A percentile compares a stretch with the other conserved stretches of the same genome.
These are phyloP conservation scores for Leptinotarsa texana DNA, from an alignment of 1,140 invertebrate genomes.

Conservation along the genomic window DNA sequence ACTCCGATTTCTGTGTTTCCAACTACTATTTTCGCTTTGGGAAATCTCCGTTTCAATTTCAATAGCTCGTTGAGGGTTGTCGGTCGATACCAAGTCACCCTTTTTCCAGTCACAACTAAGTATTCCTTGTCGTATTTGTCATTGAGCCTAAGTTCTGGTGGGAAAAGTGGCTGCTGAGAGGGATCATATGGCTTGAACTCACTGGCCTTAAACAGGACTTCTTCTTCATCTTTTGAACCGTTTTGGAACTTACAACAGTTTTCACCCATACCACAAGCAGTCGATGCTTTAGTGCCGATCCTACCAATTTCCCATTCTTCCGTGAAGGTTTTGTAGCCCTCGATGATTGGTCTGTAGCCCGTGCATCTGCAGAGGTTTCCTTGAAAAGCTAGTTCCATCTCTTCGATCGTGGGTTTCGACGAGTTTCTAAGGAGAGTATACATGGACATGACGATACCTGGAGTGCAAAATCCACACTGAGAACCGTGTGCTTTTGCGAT, in stretches of 20 bases:
- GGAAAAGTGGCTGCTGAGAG: conserved; percentile 92
- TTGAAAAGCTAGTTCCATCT: conserved; percentile 86
- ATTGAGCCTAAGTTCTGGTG: conserved; percentile 81
- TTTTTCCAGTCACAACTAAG: conserved; percentile 70
- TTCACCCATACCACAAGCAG: conserved; percentile 64
- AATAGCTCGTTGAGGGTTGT: conserved; percentile 71
- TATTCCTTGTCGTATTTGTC: conserved; percentile 65
- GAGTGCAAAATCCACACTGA: conserved; percentile 91
- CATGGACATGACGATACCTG: conserved; percentile 96
- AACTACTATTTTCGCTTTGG: conserved; percentile 82
- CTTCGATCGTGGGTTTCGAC: conserved; percentile 67
- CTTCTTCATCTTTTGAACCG: conserved; percentile 16
- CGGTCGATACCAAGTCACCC: conserved; percentile 80
- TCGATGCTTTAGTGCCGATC: conserved; percentile 14
- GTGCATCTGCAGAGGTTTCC: conserved; percentile 91
- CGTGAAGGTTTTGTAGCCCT: conserved; percentile 83
- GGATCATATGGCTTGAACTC: conserved; percentile 79
- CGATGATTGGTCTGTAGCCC: conserved; percentile 87
- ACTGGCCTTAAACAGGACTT: conserved; percentile 66
- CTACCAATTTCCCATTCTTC: conserved; percentile 54
- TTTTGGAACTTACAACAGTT: conserved; percentile 61
- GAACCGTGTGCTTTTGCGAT: conserved; percentile 86
- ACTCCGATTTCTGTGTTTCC: conserved; percentile 96
- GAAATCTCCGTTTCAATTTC: conserved; percentile 72
- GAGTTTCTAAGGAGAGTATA: conserved; percentile 76